These are phyloP conservation scores for Eremobia ochroleuca DNA, from an alignment of 2,888 invertebrate genomes.

Conservation along the genomic window DNA sequence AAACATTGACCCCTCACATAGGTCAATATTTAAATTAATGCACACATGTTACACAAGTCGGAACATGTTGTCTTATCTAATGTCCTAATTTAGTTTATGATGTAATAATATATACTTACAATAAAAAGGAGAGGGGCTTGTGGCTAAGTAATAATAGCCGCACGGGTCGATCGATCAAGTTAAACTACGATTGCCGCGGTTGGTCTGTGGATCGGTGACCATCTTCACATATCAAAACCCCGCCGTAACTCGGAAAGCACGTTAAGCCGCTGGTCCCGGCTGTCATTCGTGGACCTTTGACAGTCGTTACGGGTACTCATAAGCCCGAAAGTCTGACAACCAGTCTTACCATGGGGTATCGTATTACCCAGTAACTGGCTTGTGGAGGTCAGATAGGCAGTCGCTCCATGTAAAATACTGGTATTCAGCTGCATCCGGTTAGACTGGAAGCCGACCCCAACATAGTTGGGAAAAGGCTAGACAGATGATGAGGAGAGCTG, in stretches of 20 bases:
- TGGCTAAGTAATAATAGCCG: not conserved
- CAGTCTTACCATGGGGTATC: not conserved
- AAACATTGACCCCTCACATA: constrained; percentile 28
- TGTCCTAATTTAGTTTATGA: constrained; percentile 46
- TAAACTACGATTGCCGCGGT: not conserved
- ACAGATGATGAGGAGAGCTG: not conserved
- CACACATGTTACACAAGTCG: constrained; percentile 38
- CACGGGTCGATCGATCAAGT: not conserved
- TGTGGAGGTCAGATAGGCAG: not conserved
- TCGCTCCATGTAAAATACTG: too few relatives aligned
- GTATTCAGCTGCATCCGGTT: too few relatives aligned
- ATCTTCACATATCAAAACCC: not conserved
- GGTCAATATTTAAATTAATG: constrained; percentile 39
- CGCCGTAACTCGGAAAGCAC: not conserved
- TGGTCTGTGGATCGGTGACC: too few relatives aligned
- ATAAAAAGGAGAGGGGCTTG: not conserved
- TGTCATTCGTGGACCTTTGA: not conserved
- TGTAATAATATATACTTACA: constrained; percentile 15
- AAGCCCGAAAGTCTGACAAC: not conserved
- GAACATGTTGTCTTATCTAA: constrained; percentile 39
- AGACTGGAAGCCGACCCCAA: not conserved
- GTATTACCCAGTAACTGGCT: not conserved
- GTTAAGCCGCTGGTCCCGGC: not conserved
- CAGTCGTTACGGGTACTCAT: not conserved
- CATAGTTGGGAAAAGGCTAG: not conserved